Percentiles rank a stretch among this genome's conserved stretches.
Evolutionary conservation across 2,888 invertebrate genomes (phyloP).

Genomic region (Didymodactylos carnosus): DNA sequence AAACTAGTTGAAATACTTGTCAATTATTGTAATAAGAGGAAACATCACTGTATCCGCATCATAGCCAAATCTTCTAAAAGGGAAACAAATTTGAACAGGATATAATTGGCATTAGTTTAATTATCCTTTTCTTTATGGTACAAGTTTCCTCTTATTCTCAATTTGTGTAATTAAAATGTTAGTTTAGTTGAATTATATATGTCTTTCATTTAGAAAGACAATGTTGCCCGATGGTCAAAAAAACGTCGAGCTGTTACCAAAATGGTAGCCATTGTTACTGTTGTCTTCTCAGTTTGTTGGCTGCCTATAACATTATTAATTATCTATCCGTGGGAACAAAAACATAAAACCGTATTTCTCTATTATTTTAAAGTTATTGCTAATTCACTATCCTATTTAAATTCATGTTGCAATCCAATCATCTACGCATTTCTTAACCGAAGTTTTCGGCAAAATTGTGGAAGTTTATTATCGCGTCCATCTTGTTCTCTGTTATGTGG

Average conservation of each 20-base stretch:
- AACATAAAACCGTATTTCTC: background rate
- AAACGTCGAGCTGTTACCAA: slow-evolving; percentile 1
- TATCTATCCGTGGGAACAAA: background rate
- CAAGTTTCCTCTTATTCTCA: no score
- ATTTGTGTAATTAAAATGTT: no score
- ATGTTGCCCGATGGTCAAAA: background rate
- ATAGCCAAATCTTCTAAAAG: no score
- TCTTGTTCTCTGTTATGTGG: background rate
- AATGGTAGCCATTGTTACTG: slow-evolving; percentile 8
- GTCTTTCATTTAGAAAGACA: background rate
- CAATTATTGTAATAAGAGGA: no score
- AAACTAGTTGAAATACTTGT: no score
- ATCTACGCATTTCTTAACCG: slow-evolving; percentile 13
- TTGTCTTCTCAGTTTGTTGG: slow-evolving; percentile 12
- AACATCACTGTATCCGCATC: no score
- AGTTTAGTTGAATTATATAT: background rate
- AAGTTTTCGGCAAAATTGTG: slow-evolving; percentile 3
- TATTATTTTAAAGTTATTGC: slow-evolving; percentile 11
- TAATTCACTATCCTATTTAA: slow-evolving; percentile 9
- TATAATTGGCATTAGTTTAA: no score
- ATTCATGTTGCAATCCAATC: slow-evolving; percentile 6
- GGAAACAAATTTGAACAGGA: no score
- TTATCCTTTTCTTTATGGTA: no score
- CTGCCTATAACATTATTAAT: slow-evolving; percentile 10
- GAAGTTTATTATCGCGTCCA: background rate